Evolutionary conservation across 2,888 invertebrate species (phyloP).

Genomic region (Ashinkailepas kermadecensis): DNA sequence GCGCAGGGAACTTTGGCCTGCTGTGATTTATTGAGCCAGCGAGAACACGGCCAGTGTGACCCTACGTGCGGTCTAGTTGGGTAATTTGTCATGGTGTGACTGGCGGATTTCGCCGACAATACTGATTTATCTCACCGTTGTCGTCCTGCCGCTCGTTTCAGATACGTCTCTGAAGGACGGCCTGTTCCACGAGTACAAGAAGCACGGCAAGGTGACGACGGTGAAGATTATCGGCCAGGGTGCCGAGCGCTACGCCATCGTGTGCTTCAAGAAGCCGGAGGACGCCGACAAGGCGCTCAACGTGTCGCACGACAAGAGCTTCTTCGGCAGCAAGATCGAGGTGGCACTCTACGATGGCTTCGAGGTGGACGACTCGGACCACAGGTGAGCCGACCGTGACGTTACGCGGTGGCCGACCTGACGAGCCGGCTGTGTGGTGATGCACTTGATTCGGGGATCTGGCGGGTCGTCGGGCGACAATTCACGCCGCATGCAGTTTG

Average conservation of each 20-base stretch:
- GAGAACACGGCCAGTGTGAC: too few relatives aligned
- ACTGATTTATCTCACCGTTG: too few relatives aligned
- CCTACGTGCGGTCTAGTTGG: too few relatives aligned
- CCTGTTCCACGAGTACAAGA: conserved; percentile 96
- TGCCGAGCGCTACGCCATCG: conserved; percentile 84
- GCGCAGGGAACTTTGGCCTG: too few relatives aligned
- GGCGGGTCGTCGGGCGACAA: too few relatives aligned
- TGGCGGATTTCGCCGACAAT: too few relatives aligned
- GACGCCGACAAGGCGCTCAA: conserved; percentile 94
- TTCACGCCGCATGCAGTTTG: too few relatives aligned
- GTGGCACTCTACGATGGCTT: conserved; percentile 83
- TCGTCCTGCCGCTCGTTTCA: conserved; percentile 42
- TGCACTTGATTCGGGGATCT: too few relatives aligned
- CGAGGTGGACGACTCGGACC: conserved; percentile 34
- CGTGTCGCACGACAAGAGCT: conserved; percentile 90
- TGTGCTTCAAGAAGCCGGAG: conserved; percentile 93
- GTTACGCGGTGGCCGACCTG: too few relatives aligned
- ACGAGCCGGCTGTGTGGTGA: too few relatives aligned
- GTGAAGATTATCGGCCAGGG: conserved; percentile 88
- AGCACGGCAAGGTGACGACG: conserved; percentile 94
- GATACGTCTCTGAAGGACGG: conserved; percentile 96
- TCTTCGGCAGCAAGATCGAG: conserved; percentile 95
- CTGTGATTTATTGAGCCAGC: too few relatives aligned
- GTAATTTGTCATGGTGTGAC: too few relatives aligned
- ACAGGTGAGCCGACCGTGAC: not conserved